A percentile compares a stretch with the other conserved stretches of the same genome.
Conservation (phyloP, 2,888 invertebrate genomes). For the Smittia sp. region DNA sequence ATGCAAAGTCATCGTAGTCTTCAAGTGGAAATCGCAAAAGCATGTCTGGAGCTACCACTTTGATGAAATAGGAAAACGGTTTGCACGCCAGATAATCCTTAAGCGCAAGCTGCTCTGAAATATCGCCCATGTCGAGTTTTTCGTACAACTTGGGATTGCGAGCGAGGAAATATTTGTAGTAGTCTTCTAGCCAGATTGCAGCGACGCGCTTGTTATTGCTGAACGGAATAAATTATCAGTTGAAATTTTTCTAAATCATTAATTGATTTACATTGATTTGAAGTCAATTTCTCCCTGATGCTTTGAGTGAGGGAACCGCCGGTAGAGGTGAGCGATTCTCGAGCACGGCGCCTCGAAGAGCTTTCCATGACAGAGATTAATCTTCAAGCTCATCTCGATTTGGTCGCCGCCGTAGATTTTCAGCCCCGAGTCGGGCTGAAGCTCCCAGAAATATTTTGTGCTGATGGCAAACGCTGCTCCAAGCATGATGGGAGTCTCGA, state of each 20-base stretch:
- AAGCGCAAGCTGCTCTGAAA: conserved; percentile 73
- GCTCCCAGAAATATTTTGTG: conserved; percentile 77
- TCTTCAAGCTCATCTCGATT: conserved; percentile 75
- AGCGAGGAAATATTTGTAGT: conserved; percentile 78
- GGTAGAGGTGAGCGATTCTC: conserved; percentile 70
- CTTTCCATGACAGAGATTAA: conserved; percentile 74
- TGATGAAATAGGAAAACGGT: conserved; percentile 93
- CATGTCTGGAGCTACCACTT: conserved; percentile 87
- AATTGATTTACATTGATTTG: conserved; percentile 4
- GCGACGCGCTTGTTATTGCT: conserved; percentile 85
- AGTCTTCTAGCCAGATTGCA: conserved; percentile 99
- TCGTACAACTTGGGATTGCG: conserved; percentile 70
- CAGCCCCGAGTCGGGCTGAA: conserved; percentile 66
- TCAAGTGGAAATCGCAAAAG: conserved; percentile 57
- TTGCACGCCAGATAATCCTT: conserved; percentile 77
- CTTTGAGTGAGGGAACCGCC: conserved; percentile 46
- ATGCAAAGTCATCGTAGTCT: background rate
- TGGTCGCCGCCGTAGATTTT: conserved; percentile 82
- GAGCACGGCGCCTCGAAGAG: conserved; percentile 71
- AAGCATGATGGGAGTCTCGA: conserved; percentile 87
- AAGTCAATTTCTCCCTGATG: conserved; percentile 17
- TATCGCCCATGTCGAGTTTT: conserved; percentile 74
- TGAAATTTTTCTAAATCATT: background rate
- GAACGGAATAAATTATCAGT: background rate
- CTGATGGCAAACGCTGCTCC: conserved; percentile 91